Percentiles rank a stretch among this genome's conserved stretches.
Evolutionary conservation across 1,140 invertebrate species (phyloP).

Genomic region (Tachypleus tridentatus): DNA sequence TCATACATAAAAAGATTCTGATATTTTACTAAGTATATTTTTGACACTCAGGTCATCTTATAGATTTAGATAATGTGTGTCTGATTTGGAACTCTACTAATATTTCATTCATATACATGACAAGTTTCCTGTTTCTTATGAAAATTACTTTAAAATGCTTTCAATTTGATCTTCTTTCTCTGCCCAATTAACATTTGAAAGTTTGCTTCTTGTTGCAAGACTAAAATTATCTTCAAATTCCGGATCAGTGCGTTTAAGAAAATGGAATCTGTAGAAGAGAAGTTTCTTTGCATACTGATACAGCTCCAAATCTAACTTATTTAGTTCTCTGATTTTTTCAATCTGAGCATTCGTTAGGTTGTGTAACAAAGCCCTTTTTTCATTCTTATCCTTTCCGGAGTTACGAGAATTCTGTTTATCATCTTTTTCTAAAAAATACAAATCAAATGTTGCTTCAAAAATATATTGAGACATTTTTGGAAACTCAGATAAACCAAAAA

Average conservation of each 20-base stretch:
- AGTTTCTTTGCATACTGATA: slow-evolving; percentile 37
- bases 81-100: too few relatives aligned
- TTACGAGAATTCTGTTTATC: slow-evolving; percentile 8
- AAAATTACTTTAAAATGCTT: slow-evolving; percentile 5
- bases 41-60: too few relatives aligned
- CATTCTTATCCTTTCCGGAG: slow-evolving; percentile 11
- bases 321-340: slow-evolving; percentile 28
- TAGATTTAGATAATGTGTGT: too few relatives aligned
- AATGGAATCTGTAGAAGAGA: slow-evolving; percentile 39
- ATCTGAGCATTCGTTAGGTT: slow-evolving; percentile 23
- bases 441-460: slow-evolving; percentile 35
- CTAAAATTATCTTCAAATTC: slow-evolving; percentile 54
- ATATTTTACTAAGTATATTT: too few relatives aligned
- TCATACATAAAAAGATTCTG: too few relatives aligned
- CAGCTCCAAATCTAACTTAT: slow-evolving; percentile 33
- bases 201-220: slow-evolving; percentile 8
- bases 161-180: slow-evolving; percentile 21
- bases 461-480: slow-evolving; percentile 32
- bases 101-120: too few relatives aligned
- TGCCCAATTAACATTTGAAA: slow-evolving; percentile 18
- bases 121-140: too few relatives aligned
- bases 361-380: slow-evolving; percentile 16
- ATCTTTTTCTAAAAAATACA: slow-evolving; percentile 24
- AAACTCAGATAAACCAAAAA: slow-evolving; percentile 36
- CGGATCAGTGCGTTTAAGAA: slow-evolving; percentile 58